Evolutionary conservation across 2,797 vertebrate species (phyloP).

Genomic region (Hemitrygon akajei): DNA sequence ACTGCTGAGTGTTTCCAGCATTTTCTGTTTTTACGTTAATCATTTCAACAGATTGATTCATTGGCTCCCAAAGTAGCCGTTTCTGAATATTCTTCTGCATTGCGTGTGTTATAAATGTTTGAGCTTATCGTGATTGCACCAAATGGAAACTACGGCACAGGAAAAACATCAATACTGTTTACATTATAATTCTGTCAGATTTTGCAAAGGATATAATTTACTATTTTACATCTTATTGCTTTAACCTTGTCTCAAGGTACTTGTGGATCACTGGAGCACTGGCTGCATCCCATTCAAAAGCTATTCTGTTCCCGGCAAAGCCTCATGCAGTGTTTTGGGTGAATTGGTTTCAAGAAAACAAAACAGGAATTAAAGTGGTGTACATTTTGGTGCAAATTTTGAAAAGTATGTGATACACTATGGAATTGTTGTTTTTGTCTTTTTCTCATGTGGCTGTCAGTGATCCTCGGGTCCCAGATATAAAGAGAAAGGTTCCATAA

Average conservation of each 20-base stretch:
- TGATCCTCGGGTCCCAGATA: background rate
- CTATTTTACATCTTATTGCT: background rate
- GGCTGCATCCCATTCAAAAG: background rate
- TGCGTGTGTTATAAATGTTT: background rate
- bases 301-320: background rate
- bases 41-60: background rate
- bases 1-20: background rate
- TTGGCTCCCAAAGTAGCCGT: background rate
- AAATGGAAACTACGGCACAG: background rate
- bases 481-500: background rate
- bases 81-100: background rate
- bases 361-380: slow-evolving; percentile 25
- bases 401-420: background rate
- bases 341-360: slow-evolving; percentile 13
- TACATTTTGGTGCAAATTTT: background rate
- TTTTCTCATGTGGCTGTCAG: background rate
- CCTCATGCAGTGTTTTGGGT: background rate
- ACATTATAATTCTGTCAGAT: background rate
- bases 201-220: background rate
- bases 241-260: background rate
- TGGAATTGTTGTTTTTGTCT: background rate
- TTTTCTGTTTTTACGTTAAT: background rate
- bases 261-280: background rate
- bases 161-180: background rate
- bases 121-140: too few species aligned